These are phyloP conservation scores for Phrynocephalus versicolor DNA, from an alignment of 2,113 vertebrate species.

Conservation along the genomic window DNA sequence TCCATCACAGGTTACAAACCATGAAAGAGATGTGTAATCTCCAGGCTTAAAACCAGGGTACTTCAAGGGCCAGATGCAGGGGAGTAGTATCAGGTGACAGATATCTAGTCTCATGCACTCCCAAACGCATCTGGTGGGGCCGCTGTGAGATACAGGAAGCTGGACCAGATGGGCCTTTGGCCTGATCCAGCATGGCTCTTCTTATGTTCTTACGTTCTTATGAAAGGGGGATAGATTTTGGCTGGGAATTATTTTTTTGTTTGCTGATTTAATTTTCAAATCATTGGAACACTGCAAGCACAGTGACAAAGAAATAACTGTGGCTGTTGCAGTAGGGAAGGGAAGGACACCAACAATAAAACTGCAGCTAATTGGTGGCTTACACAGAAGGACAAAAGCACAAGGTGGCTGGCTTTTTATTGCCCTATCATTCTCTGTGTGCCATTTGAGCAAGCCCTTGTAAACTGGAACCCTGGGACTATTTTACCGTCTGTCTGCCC, in stretches of 20 bases:
- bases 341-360: constrained; percentile 46
- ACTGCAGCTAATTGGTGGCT: constrained; percentile 46
- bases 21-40: no score
- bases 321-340: not conserved
- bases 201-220: no score
- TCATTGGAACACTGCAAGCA: constrained; percentile 32
- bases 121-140: no score
- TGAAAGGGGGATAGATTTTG: not conserved
- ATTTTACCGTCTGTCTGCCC: constrained; percentile 69
- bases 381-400: constrained; percentile 54
- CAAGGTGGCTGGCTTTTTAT: constrained; percentile 60
- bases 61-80: no score
- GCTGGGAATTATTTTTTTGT: constrained; percentile 26
- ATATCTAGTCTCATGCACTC: no score
- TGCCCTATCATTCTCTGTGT: constrained; percentile 61
- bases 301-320: not conserved
- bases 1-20: no score
- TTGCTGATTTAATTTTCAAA: constrained; percentile 37
- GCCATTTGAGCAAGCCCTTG: constrained; percentile 69
- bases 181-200: no score
- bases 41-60: no score
- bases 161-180: no score
- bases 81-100: no score
- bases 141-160: no score
- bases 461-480: constrained; percentile 66